Percentiles rank a stretch among this genome's conserved stretches.
Evolutionary conservation across 2,888 invertebrate genomes (phyloP).

Genomic region (Eristalis tenax): DNA sequence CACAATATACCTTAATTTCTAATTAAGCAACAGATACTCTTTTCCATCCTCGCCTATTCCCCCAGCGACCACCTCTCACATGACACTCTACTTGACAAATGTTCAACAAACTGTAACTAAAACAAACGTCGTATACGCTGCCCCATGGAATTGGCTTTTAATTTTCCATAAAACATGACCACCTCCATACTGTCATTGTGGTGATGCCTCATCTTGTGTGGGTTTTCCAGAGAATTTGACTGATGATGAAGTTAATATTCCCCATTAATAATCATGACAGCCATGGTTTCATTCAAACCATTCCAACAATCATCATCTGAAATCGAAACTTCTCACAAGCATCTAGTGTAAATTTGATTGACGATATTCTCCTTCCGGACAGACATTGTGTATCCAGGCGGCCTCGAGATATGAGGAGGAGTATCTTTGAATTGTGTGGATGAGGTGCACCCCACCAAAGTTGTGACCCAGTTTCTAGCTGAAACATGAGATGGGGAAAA

Average conservation of each 20-base stretch:
- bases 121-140: background rate
- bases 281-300: constrained; percentile 19
- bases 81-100: background rate
- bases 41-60: background rate
- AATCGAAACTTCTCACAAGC: constrained; percentile 32
- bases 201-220: background rate
- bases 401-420: background rate
- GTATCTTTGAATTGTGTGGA: background rate
- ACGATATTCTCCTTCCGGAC: background rate
- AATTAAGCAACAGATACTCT: background rate
- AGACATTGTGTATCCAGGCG: constrained; percentile 27
- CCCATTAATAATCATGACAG: constrained; percentile 27
- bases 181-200: background rate
- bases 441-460: background rate
- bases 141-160: too few species aligned
- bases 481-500: background rate
- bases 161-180: too few species aligned
- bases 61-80: background rate
- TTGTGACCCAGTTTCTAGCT: constrained; percentile 33
- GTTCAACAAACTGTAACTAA: background rate
- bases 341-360: constrained; percentile 24
- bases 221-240: background rate
- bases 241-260: constrained; percentile 1
- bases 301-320: constrained; percentile 31
- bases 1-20: background rate